Conservation (phyloP, 35 echinoderm and acorn worm species). For the Ptychodera flava region DNA sequence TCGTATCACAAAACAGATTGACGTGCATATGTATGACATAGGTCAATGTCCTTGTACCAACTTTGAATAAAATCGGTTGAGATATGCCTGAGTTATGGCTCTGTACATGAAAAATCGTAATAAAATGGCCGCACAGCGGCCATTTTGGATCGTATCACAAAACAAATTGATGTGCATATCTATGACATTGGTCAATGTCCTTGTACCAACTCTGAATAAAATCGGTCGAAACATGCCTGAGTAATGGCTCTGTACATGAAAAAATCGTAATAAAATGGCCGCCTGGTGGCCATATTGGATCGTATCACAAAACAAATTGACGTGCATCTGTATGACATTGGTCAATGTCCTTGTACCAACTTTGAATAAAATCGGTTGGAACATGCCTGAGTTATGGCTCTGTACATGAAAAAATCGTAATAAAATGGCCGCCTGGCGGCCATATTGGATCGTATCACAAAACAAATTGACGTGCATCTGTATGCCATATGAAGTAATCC, state of each 20-base stretch:
- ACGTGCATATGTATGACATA: too few relatives aligned
- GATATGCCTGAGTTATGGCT: too few relatives aligned
- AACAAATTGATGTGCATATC: too few relatives aligned
- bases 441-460: not conserved
- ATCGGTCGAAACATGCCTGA: not conserved
- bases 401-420: not conserved
- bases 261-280: not conserved
- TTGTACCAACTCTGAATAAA: too few relatives aligned
- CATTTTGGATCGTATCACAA: too few relatives aligned
- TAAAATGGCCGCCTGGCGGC: not conserved
- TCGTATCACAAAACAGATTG: too few relatives aligned
- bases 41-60: too few relatives aligned
- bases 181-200: too few relatives aligned
- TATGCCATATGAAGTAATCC: not conserved
- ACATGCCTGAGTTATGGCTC: not conserved
- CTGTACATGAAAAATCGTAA: too few relatives aligned
- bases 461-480: not conserved
- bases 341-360: not conserved
- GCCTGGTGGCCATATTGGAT: not conserved
- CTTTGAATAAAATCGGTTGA: too few relatives aligned
- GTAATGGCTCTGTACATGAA: not conserved
- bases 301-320: not conserved
- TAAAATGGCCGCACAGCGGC: too few relatives aligned
- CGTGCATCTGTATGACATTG: not conserved
- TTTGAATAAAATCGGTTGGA: not conserved